Percentiles rank a stretch among this genome's conserved stretches.
Evolutionary conservation across 1,140 invertebrate species (phyloP).

Genomic region (Drosophila sechellia): DNA sequence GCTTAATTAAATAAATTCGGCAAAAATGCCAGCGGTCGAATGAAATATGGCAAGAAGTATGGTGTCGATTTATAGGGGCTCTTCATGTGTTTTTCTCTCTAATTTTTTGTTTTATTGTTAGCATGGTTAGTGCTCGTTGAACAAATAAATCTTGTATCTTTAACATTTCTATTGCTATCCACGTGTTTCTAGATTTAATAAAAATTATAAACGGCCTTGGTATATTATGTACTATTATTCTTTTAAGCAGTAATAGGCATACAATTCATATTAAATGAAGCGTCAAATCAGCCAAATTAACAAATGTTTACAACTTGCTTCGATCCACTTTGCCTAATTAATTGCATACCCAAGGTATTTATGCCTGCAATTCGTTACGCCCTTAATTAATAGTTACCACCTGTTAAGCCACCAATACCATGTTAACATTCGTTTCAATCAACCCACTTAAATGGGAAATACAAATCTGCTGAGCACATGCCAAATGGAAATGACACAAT

Average conservation of each 20-base stretch:
- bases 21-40: slow-evolving; percentile 21
- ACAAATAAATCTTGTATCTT: background rate
- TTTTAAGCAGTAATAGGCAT: too few species aligned
- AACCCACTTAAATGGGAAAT: slow-evolving; percentile 12
- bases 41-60: slow-evolving; percentile 6
- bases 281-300: too few species aligned
- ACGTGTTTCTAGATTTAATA: too few species aligned
- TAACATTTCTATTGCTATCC: too few species aligned
- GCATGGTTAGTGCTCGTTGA: background rate
- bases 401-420: background rate
- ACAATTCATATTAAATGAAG: too few species aligned
- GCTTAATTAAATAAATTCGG: slow-evolving; percentile 71
- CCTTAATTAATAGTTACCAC: slow-evolving; percentile 12
- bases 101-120: background rate
- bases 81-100: background rate
- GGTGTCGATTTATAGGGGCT: slow-evolving; percentile 4
- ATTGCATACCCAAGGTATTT: background rate
- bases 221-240: too few species aligned
- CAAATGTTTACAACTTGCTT: too few species aligned
- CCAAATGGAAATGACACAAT: slow-evolving; percentile 35
- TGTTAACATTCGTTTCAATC: slow-evolving; percentile 11
- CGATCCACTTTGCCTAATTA: too few species aligned
- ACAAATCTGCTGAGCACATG: slow-evolving; percentile 36
- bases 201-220: too few species aligned
- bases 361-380: background rate